A percentile compares a stretch with the other conserved stretches of the same genome.
Evolutionary conservation across 2,888 invertebrate genomes (phyloP).

Genomic region (Cheiracanthium punctorium): DNA sequence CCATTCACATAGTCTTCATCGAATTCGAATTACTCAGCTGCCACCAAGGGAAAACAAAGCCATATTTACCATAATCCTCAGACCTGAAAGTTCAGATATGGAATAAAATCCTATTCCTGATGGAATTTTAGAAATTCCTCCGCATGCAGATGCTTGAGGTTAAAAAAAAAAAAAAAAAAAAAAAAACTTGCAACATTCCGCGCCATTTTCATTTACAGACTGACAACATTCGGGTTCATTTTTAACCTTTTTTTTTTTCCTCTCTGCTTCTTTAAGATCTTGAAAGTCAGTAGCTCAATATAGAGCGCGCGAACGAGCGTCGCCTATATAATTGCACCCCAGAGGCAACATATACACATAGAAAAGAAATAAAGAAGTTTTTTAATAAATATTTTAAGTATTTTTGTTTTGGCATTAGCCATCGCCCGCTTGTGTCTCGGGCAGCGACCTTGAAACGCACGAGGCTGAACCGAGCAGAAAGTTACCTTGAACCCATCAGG

Average conservation of each 20-base stretch:
- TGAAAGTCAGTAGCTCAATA: background rate
- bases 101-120: background rate
- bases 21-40: too few species aligned
- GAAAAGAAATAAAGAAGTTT: background rate
- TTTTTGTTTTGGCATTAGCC: background rate
- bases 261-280: background rate
- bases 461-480: background rate
- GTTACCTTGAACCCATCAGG: slow-evolving; percentile 48
- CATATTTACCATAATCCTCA: too few species aligned
- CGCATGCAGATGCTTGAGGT: background rate
- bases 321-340: slow-evolving; percentile 5
- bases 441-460: slow-evolving; percentile 53
- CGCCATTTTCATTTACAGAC: background rate
- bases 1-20: too few species aligned
- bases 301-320: background rate
- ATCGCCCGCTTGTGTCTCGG: background rate
- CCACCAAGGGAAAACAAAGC: too few species aligned
- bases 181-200: too few species aligned
- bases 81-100: too few species aligned
- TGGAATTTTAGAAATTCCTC: background rate
- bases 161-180: too few species aligned
- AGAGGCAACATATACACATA: background rate
- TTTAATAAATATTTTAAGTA: background rate
- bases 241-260: background rate
- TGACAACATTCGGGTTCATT: background rate